Percentiles rank a stretch among this genome's conserved stretches.
Conservation (phyloP, 2,888 invertebrate species). For the Xylota segnis region DNA sequence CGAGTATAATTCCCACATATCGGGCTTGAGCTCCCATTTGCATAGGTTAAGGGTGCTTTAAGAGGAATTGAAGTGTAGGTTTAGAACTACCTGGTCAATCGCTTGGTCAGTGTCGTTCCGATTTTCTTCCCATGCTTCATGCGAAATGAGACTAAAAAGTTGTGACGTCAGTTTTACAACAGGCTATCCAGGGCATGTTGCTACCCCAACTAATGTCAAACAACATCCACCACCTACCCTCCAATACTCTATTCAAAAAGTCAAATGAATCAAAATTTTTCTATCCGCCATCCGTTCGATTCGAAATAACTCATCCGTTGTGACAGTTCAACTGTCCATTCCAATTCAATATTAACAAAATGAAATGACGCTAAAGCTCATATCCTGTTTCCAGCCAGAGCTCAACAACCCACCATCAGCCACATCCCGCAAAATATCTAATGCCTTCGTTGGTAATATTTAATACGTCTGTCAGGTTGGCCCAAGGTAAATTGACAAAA, state of each 20-base stretch:
- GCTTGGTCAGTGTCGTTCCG: no score
- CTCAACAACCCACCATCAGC: not conserved
- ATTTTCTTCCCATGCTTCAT: no score
- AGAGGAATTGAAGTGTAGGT: no score
- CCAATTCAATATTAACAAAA: not conserved
- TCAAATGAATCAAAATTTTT: not conserved
- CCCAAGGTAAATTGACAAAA: conserved; percentile 23
- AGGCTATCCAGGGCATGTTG: no score
- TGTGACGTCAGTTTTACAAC: no score
- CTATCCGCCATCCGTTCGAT: not conserved
- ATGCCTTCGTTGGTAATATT: conserved; percentile 6
- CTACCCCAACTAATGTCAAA: no score
- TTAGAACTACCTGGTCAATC: no score
- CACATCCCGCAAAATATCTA: not conserved
- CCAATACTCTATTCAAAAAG: not conserved
- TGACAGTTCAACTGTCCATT: not conserved
- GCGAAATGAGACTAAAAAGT: no score
- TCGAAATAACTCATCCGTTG: not conserved
- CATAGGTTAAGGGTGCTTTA: no score
- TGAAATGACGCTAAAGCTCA: not conserved
- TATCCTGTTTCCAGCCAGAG: not conserved
- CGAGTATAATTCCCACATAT: no score
- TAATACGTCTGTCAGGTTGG: conserved; percentile 3
- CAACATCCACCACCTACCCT: no score
- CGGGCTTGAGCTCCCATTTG: no score